A percentile compares a stretch with the other conserved stretches of the same genome.
Evolutionary conservation across 1,140 invertebrate genomes (phyloP).

Genomic region (Drosophila fuyamai): DNA sequence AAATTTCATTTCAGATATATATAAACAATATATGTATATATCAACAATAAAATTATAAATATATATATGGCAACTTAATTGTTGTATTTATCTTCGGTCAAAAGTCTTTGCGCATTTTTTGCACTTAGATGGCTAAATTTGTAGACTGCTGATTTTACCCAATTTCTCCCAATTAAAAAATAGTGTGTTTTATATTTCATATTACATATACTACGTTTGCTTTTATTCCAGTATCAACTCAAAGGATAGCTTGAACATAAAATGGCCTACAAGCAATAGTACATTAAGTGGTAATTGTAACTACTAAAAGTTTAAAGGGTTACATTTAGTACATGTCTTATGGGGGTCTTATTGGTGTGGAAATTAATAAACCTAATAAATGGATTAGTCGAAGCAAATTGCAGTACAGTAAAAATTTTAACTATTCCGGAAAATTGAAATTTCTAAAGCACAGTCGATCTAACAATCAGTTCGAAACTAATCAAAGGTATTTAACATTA

Average conservation of each 20-base stretch:
- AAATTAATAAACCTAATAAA: not conserved
- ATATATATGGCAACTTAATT: too few species aligned
- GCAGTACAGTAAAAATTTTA: not conserved
- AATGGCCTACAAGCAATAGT: constrained; percentile 44
- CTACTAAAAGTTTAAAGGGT: constrained; percentile 29
- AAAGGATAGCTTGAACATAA: constrained; percentile 42
- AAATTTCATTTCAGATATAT: too few species aligned
- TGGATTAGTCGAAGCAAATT: not conserved
- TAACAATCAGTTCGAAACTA: not conserved
- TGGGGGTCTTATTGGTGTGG: constrained; percentile 9
- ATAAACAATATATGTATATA: too few species aligned
- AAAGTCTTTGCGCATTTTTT: too few species aligned
- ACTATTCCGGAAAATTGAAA: constrained; percentile 3
- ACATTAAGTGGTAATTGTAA: constrained; percentile 40
- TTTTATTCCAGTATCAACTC: constrained; percentile 51
- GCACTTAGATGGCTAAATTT: too few species aligned
- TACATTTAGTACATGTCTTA: constrained; percentile 30
- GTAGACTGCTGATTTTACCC: too few species aligned
- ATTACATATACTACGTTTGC: constrained; percentile 47
- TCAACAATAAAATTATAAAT: too few species aligned
- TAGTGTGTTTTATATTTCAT: constrained; percentile 5
- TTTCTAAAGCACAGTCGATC: not conserved
- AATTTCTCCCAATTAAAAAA: not conserved
- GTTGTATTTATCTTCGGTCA: too few species aligned
- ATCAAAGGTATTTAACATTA: not conserved